Evolutionary conservation across 2,113 vertebrate genomes (phyloP).

Genomic region (Indri indri): DNA sequence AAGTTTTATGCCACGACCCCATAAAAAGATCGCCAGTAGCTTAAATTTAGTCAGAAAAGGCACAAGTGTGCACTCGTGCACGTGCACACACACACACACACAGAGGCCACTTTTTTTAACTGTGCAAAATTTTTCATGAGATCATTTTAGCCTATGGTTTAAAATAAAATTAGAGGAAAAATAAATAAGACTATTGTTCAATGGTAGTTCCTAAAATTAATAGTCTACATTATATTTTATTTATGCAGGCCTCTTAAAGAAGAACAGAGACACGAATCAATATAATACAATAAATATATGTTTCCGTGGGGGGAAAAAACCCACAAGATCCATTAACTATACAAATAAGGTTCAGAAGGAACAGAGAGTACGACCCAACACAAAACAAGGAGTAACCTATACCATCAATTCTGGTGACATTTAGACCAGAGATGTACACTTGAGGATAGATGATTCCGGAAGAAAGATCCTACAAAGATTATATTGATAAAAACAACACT

Average conservation of each 20-base stretch:
- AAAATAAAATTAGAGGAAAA: not conserved
- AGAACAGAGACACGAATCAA: constrained; percentile 35
- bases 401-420: not conserved
- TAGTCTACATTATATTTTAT: constrained; percentile 34
- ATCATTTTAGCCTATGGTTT: not conserved
- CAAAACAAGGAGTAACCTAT: not conserved
- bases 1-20: not conserved
- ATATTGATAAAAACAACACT: constrained; percentile 3
- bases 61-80: not conserved
- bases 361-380: constrained; percentile 4
- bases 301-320: not conserved
- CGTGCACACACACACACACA: not conserved
- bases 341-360: constrained; percentile 17
- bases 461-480: not conserved
- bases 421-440: not conserved
- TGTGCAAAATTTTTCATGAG: not conserved
- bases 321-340: constrained; percentile 60
- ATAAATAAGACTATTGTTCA: constrained; percentile 30
- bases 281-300: not conserved
- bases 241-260: constrained; percentile 26
- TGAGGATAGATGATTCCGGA: not conserved
- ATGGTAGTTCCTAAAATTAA: constrained; percentile 45
- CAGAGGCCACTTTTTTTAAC: not conserved
- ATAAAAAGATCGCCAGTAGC: not conserved
- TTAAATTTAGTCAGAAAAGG: not conserved